phyloP scores from a whole-genome alignment of 2,888 invertebrate genomes.

The Acleris emargana region DNA sequence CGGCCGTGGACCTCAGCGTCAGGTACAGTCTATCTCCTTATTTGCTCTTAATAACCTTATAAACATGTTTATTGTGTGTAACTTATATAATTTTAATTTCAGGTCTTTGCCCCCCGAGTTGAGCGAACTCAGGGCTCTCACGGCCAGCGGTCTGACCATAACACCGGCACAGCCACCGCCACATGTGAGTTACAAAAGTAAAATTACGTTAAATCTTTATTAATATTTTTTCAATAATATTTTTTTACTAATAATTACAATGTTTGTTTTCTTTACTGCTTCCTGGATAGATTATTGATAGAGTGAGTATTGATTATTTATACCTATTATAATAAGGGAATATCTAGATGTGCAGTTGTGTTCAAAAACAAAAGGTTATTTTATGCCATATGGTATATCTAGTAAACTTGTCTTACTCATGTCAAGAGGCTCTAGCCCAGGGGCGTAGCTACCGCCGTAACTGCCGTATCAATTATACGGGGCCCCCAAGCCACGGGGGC shows the following conservation, averaged over 20 bases:
- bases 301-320: conserved; percentile 52
- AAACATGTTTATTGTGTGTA: conserved; percentile 14
- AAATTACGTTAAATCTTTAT: conserved; percentile 12
- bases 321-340: too few species aligned
- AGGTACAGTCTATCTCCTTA: conserved; percentile 78
- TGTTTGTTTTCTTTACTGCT: conserved; percentile 40
- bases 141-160: conserved; percentile 85
- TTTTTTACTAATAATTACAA: conserved; percentile 6
- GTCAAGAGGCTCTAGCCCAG: too few species aligned
- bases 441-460: too few species aligned
- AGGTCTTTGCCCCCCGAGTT: conserved; percentile 80
- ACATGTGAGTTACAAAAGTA: conserved; percentile 63
- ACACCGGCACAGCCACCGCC: conserved; percentile 85
- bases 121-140: conserved; percentile 84
- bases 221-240: not conserved
- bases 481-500: too few species aligned
- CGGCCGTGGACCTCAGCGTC: conserved; percentile 94
- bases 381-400: too few species aligned
- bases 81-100: conserved; percentile 32
- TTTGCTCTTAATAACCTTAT: conserved; percentile 22
- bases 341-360: too few species aligned
- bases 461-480: too few species aligned
- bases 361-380: too few species aligned
- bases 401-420: too few species aligned
- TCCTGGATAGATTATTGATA: conserved; percentile 55